Percentiles rank a stretch among this genome's conserved stretches.
These are phyloP conservation scores for Gallinago nigripennis DNA, from an alignment of 2,797 vertebrate genomes.

Conservation along the genomic window DNA sequence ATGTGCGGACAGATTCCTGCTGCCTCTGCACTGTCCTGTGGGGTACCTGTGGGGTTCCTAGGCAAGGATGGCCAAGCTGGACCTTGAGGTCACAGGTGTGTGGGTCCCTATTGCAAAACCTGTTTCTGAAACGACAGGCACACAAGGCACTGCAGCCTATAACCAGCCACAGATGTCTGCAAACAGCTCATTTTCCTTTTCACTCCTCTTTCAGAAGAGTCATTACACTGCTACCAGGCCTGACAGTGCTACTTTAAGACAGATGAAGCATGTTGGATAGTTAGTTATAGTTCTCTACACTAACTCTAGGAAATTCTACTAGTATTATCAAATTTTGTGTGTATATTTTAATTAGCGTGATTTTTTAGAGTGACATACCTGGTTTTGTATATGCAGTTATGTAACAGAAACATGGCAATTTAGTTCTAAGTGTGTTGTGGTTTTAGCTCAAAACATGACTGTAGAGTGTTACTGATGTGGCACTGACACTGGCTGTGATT, in stretches of 20 bases:
- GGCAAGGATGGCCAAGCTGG: neutral
- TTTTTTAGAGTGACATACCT: neutral
- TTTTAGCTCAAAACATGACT: neutral
- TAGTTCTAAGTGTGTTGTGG: neutral
- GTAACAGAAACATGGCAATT: neutral
- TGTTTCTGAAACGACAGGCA: neutral
- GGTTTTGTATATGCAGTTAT: neutral
- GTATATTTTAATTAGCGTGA: neutral
- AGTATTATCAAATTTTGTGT: neutral
- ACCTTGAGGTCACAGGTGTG: neutral
- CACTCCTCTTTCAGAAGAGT: neutral
- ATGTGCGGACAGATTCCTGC: neutral
- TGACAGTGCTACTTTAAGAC: neutral
- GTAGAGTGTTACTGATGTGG: neutral
- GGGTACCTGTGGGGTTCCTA: neutral
- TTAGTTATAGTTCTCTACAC: neutral
- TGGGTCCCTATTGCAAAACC: neutral
- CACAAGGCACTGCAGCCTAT: neutral
- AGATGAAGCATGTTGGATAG: neutral
- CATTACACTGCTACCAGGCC: fast-evolving
- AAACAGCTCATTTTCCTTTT: neutral
- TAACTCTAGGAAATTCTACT: neutral
- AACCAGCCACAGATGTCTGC: neutral
- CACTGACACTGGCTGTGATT: neutral
- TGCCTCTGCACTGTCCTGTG: neutral